Conservation (phyloP, 2,888 invertebrate species). For the Drosophila austrosaltans region DNA sequence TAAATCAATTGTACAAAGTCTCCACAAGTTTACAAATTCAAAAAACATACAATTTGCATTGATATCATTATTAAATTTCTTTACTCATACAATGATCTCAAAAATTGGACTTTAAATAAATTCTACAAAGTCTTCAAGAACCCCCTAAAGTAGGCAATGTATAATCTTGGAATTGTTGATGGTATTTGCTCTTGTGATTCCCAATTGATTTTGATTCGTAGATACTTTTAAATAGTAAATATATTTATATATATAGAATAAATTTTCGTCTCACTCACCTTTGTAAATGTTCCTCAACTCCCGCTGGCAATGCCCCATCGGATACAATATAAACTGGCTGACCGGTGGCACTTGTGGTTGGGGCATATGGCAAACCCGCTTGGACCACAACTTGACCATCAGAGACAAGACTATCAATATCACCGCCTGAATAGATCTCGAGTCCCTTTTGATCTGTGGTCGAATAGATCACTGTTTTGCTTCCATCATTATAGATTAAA, state of each 20-base stretch:
- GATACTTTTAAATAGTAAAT: background rate
- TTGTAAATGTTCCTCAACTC: constrained; percentile 82
- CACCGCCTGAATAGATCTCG: constrained; percentile 86
- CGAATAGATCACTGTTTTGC: constrained; percentile 93
- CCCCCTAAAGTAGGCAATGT: background rate
- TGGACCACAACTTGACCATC: constrained; percentile 84
- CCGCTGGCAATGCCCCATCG: constrained; percentile 78
- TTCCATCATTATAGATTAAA: constrained; percentile 92
- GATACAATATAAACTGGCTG: constrained; percentile 83
- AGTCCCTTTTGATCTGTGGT: constrained; percentile 91
- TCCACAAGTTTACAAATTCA: background rate
- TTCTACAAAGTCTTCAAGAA: background rate
- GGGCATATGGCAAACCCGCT: constrained; percentile 83
- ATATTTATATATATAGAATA: background rate
- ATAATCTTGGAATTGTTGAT: background rate
- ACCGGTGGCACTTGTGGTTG: constrained; percentile 79
- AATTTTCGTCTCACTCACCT: constrained; percentile 77
- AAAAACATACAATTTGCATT: background rate
- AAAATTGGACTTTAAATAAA: background rate
- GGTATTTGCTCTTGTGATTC: background rate
- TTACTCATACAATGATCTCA: too few relatives aligned
- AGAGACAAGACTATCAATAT: constrained; percentile 82
- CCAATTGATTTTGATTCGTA: background rate
- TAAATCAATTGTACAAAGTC: background rate
- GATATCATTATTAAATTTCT: too few relatives aligned